Evolutionary conservation across 2,888 invertebrate genomes (phyloP).

Genomic region (Deilephila porcellus): DNA sequence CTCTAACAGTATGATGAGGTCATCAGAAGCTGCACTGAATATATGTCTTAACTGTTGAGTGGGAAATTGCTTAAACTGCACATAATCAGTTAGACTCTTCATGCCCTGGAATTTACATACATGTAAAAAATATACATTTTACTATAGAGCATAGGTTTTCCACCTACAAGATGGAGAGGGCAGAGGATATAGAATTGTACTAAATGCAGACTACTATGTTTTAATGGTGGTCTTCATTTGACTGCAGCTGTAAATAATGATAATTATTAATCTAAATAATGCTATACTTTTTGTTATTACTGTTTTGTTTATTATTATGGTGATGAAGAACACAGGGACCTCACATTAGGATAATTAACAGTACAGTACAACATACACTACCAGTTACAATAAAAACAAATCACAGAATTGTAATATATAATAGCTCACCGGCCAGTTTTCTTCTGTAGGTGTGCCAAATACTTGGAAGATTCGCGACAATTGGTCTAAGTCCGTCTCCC

Average conservation of each 20-base stretch:
- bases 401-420: neutral
- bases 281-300: too few relatives aligned
- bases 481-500: constrained; percentile 98
- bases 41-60: constrained; percentile 94
- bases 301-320: too few relatives aligned
- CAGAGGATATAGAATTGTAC: too few relatives aligned
- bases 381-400: neutral
- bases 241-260: too few relatives aligned
- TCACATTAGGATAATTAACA: too few relatives aligned
- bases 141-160: too few relatives aligned
- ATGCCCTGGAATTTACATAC: constrained; percentile 82
- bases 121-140: too few relatives aligned
- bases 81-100: constrained; percentile 93
- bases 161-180: too few relatives aligned
- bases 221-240: too few relatives aligned
- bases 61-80: constrained; percentile 95
- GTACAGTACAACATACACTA: neutral
- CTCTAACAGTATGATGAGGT: constrained; percentile 92
- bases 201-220: too few relatives aligned
- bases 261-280: too few relatives aligned
- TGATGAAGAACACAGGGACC: too few relatives aligned
- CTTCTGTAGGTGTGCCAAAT: constrained; percentile 96
- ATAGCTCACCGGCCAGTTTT: constrained; percentile 92
- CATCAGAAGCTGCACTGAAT: constrained; percentile 97
- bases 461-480: constrained; percentile 97